Evolutionary conservation across 2,113 vertebrate genomes (phyloP), one percentile per base, ranked within the genome.

Genomic region (Chlamydotis undulata): DNA sequence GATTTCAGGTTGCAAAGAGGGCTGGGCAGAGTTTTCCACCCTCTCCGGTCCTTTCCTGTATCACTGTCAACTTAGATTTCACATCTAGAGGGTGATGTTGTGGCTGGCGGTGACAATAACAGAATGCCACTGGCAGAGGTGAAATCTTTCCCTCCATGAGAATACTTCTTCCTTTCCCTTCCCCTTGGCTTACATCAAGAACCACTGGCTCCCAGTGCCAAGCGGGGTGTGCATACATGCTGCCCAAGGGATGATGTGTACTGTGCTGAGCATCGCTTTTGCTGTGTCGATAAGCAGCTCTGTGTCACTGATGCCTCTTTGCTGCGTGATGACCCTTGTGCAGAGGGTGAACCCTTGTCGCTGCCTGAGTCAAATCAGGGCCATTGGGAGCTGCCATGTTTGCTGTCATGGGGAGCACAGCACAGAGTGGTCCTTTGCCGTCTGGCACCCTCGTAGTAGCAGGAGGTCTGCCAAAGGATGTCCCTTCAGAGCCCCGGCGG

Each of bases 11-110:
- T 77, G 69, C 71, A 45, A 18, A 76, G 71, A 77, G 79, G 69
- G 69, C 43, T 83, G 86, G 52, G 63, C 67, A 92, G 65, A 43
- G 43, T 69, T 68, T 80, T 53, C 84, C 11, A 33, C 61, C 65
- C 69, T 93, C 75, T 89, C 39, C 0, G 2, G 26, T 93, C 84
- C 85, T 64, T 79, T 70, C 56, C 41, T 53, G 10, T 83, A 33
- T 85, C 79, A 7, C 90, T 92, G 94, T 94, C 91, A 95, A 31
- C 56, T 95, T 65, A 7, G 63, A 95, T 94, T 95, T 87, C 70
- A 33, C 55, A 52, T 82, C 35, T 24, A 19, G 61, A 63, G 60
- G 37, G 19, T 89, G 93, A 91, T 88, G 70, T 43, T 90, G 26
- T 71, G 89, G 69, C 87, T 86, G 57, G 61, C 1, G 0, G 88